These are phyloP conservation scores for Alexandromys fortis DNA, from an alignment of 2,113 vertebrate species.

Conservation along the genomic window DNA sequence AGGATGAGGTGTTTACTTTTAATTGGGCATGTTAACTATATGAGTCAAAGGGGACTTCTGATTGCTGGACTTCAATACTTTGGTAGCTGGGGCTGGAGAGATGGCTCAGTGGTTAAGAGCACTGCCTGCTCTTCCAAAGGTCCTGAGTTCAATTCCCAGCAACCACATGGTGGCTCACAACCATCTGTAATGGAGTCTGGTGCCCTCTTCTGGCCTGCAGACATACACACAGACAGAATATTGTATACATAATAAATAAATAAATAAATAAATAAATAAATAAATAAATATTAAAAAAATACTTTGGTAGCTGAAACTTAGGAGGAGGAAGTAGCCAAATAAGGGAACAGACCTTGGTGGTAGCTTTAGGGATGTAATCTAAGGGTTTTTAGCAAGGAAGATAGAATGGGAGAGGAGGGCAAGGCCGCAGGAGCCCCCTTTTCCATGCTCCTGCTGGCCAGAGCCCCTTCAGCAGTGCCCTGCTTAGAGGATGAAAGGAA, in stretches of 20 bases:
- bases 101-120: too few relatives aligned
- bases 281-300: not conserved
- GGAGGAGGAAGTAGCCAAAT: not conserved
- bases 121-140: too few relatives aligned
- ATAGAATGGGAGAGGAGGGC: not conserved
- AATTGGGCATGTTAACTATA: not conserved
- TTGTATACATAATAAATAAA: too few relatives aligned
- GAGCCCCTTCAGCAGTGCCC: not conserved
- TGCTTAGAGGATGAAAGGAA: not conserved
- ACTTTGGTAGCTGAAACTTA: not conserved
- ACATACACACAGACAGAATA: too few relatives aligned
- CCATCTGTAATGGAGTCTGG: too few relatives aligned
- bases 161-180: too few relatives aligned
- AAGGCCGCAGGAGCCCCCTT: not conserved
- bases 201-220: too few relatives aligned
- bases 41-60: not conserved
- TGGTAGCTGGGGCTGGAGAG: not conserved
- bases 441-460: not conserved
- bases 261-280: too few relatives aligned
- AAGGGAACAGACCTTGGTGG: not conserved
- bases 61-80: not conserved
- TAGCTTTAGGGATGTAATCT: not conserved
- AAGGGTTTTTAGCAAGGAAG: not conserved
- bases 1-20: not conserved
- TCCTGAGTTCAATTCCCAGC: too few relatives aligned